Evolutionary conservation across 2,888 invertebrate species (phyloP), one percentile per base, ranked within the genome.

Genomic region (Luperina testacea): DNA sequence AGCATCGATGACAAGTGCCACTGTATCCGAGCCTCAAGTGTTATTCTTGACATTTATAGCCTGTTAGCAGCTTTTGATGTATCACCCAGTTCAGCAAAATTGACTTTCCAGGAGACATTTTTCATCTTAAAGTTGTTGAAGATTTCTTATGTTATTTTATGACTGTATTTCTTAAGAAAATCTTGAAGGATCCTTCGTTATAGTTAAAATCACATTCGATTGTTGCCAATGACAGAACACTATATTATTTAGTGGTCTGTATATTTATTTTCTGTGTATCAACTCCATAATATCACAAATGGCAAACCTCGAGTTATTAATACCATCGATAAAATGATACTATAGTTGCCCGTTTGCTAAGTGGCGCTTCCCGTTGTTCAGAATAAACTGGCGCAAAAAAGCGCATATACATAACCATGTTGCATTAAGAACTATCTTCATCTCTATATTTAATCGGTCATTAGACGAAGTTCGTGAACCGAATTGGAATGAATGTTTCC

Each of bases 41-140:
- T 15, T 11, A 32, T 57, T 68, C 80, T 80, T 76, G 84, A 84
- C 71, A 73, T 79, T 42, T 53, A 13, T 74, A 68, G 84, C 42
- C 53, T 42, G 67, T 73, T 59, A 42, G 38, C 51, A 64, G 72
- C 84, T 87, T 57, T 87, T 87, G 80, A 76, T 72, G 71, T 74
- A 57, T 76, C 73, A 68, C 51, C 11, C 71, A 48, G 45, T 72
- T 87, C 73, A 76, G 76, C 42, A 27, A 45, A 84, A 84, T 72
- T 76, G 64, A 59, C 27, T 67, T 71, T 64, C 9, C 24, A 61
- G 53, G 38, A 32, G 32, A 24, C 15, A 42, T 51, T 45, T 72
- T 72, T 72, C 42, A 61, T 69, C n/a, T 72, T 75, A 7, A 51
- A 71, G 51, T 20, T 8, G 32, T 27, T 17, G 38, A 72, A 1